phyloP scores from a whole-genome alignment of 30 jellyfish, hydroid and myxozoan genomes.

The Chironex yamaguchii region DNA sequence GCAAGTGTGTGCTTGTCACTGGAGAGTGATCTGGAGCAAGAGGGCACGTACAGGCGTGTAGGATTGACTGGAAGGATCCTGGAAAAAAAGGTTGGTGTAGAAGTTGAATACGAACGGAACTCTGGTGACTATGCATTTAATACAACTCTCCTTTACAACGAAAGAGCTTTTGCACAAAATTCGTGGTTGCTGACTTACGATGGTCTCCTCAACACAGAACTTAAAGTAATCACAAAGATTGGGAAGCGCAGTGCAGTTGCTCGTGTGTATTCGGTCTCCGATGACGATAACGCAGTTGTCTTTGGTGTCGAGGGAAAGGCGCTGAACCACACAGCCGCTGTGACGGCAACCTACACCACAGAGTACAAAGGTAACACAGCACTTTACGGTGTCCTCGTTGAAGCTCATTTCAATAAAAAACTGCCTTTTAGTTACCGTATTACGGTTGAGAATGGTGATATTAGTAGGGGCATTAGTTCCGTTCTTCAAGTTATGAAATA shows the following conservation, averaged over 20 bases:
- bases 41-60: conserved; percentile 2
- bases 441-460: conserved; percentile 50
- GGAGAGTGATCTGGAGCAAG: neutral
- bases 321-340: conserved; percentile 27
- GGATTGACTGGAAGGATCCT: conserved; percentile 49
- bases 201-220: conserved; percentile 60
- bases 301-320: conserved; percentile 73
- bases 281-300: conserved; percentile 8
- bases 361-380: conserved; percentile 23
- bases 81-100: conserved; percentile 75
- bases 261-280: conserved; percentile 29
- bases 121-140: conserved; percentile 36
- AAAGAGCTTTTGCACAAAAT: conserved; percentile 62
- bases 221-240: conserved; percentile 53
- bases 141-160: conserved; percentile 55
- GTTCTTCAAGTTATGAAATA: conserved; percentile 32
- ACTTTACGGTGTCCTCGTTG: conserved; percentile 67
- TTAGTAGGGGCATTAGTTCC: conserved; percentile 39
- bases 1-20: neutral
- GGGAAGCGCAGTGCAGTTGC: conserved; percentile 37
- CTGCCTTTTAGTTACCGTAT: conserved; percentile 70
- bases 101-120: conserved; percentile 38
- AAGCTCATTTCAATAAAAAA: conserved; percentile 74
- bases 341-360: conserved; percentile 71
- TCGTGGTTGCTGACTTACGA: conserved; percentile 60